A percentile compares a stretch with the other conserved stretches of the same genome.
Evolutionary conservation across 2,888 invertebrate species (phyloP).

Genomic region (Chalcosyrphus nemorum): DNA sequence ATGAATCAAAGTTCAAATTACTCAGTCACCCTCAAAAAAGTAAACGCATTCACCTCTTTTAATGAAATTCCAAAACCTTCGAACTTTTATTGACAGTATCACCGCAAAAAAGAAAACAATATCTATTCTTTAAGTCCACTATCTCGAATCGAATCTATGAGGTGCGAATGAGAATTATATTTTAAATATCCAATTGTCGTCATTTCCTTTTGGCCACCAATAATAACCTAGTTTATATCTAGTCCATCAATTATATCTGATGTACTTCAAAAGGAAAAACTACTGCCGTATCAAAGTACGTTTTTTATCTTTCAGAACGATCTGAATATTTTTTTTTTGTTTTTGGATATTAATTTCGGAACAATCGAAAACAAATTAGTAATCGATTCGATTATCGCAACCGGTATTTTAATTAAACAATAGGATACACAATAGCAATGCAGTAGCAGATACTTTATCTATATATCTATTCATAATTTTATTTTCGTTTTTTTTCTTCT

Average conservation of each 20-base stretch:
- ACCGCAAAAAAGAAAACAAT: not conserved
- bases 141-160: not conserved
- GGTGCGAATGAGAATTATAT: not conserved
- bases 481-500: not conserved
- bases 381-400: constrained; percentile 54
- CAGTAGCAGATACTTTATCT: constrained; percentile 49
- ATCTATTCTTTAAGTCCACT: not conserved
- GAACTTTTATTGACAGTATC: constrained; percentile 9
- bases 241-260: constrained; percentile 43
- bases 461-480: constrained; percentile 8
- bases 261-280: constrained; percentile 39
- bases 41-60: not conserved
- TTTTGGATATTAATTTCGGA: constrained; percentile 55
- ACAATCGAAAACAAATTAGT: constrained; percentile 59
- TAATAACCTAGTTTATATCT: constrained; percentile 43
- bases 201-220: constrained; percentile 32
- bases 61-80: constrained; percentile 21
- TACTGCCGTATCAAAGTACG: constrained; percentile 37
- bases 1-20: too few species aligned
- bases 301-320: constrained; percentile 27
- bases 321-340: constrained; percentile 13
- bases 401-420: constrained; percentile 60
- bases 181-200: constrained; percentile 30
- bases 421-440: constrained; percentile 44
- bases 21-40: not conserved